Evolutionary conservation across 2,797 vertebrate genomes (phyloP).

Genomic region (Borostomias antarcticus): DNA sequence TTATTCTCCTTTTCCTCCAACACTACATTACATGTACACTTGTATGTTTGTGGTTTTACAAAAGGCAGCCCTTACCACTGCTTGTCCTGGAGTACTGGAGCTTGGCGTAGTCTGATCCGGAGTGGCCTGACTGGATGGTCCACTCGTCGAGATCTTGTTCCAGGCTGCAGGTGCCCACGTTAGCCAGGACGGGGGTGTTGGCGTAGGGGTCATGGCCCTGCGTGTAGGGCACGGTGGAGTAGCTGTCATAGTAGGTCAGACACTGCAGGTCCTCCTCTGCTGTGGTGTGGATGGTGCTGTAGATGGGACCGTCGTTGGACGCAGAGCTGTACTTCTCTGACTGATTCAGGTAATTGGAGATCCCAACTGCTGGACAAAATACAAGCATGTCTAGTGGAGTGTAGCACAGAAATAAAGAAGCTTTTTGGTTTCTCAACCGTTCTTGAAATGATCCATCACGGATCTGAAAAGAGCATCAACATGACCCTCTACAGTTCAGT

Average conservation of each 20-base stretch:
- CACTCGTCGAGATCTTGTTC: slow-evolving; percentile 76
- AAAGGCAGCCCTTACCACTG: slow-evolving; percentile 74
- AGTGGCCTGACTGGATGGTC: slow-evolving; percentile 81
- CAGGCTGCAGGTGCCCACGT: slow-evolving; percentile 65
- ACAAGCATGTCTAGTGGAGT: slow-evolving; percentile 20
- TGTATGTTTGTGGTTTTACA: not conserved
- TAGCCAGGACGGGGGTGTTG: slow-evolving; percentile 74
- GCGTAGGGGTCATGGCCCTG: slow-evolving; percentile 80
- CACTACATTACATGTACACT: not conserved
- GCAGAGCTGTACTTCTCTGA: slow-evolving; percentile 79
- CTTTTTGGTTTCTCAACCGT: too few relatives aligned
- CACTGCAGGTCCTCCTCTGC: slow-evolving; percentile 78
- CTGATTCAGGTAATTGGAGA: slow-evolving; percentile 87
- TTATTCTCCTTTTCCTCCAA: too few relatives aligned
- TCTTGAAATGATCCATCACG: too few relatives aligned
- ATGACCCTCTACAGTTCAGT: too few relatives aligned
- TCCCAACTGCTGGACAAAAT: slow-evolving; percentile 81
- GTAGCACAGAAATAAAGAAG: too few relatives aligned
- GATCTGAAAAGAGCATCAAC: too few relatives aligned
- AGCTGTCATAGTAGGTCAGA: slow-evolving; percentile 72
- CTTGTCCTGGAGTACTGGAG: slow-evolving; percentile 81
- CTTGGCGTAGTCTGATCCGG: slow-evolving; percentile 84
- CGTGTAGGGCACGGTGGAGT: slow-evolving; percentile 74
- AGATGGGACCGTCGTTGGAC: slow-evolving; percentile 86
- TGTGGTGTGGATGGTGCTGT: slow-evolving; percentile 89